phyloP scores from a whole-genome alignment of 1,140 invertebrate genomes.

The Ladona fulva region DNA sequence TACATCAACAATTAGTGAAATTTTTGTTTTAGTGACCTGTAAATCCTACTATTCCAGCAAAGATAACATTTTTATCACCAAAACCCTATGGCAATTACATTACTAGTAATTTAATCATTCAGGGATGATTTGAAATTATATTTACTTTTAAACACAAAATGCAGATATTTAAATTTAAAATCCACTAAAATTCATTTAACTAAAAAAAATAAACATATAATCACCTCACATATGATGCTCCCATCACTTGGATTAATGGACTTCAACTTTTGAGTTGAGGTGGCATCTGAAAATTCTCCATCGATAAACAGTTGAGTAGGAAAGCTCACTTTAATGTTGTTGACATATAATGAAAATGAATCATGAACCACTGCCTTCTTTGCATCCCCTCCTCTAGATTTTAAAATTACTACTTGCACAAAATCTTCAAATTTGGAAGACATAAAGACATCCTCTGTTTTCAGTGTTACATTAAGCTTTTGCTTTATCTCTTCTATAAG shows the following conservation, averaged over 20 bases:
- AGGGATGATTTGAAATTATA: no score
- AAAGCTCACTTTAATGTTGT: constrained; percentile 76
- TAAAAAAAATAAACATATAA: no score
- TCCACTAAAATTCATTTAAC: no score
- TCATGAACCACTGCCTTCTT: constrained; percentile 53
- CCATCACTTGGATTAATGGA: constrained; percentile 82
- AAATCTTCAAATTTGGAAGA: constrained; percentile 81
- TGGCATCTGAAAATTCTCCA: constrained; percentile 78
- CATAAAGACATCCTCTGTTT: constrained; percentile 91
- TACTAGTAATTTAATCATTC: no score
- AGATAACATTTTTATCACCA: no score
- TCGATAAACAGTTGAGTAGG: constrained; percentile 86
- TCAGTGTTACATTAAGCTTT: constrained; percentile 60
- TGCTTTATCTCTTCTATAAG: constrained; percentile 89
- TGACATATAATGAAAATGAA: constrained; percentile 62
- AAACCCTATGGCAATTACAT: no score
- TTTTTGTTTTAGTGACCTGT: no score
- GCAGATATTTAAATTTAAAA: no score
- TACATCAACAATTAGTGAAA: no score
- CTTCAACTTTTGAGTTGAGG: constrained; percentile 50
- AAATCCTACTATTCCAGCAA: no score
- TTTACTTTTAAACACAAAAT: no score
- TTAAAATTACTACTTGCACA: constrained; percentile 51
- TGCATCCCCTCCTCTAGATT: constrained; percentile 49
- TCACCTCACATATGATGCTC: constrained; percentile 60